Base-by-base conservation (phyloP, 1,140 invertebrate genomes). In the Heterodera schachtii region DNA sequence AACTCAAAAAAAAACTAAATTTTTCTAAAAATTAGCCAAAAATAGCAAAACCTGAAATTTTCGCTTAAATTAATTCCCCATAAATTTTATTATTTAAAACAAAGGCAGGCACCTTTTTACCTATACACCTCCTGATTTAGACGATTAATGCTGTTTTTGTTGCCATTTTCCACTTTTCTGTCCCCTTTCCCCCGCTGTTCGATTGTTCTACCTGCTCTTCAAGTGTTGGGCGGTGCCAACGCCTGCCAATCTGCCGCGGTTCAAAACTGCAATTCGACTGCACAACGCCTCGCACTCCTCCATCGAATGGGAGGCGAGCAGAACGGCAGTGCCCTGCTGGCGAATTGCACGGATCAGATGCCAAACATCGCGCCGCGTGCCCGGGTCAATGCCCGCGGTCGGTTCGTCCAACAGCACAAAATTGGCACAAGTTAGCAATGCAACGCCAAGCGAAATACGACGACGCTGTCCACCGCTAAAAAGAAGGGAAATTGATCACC, bases 261-360 rank as follows among this genome's bases (percentile, higher is more conserved):
- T 94, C 94, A 96, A 95, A 73, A 96, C 94, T 43, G 94, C 94
- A 73, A 96, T 90, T 73, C 94, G 90, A 60, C 94, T 94, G 66
- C 90, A 90, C 4, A 90, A 76, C 44, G 84, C 89, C 52, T 90
- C 90, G 49, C 84, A 88, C 74, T 90, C 89, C 67, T 90, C 89
- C 89, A 90, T 90, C 47, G 88, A 87, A 80, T 90, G 89, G 2
- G 88, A 87, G 4, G 90, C 90, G n/a, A 90, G 80, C 19, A 90
- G 60, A 60, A 87, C 78, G 4, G 86, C 86, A 49, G 81, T 71
- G 57, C 43, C 21, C 43, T 87, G 85, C 52, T 84, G 73, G 0
- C 86, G 79, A 57, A 87, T 79, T 46, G 88, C 82, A n/a, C 80
- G 83, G 8, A 91, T 83, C 8, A 91, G 81, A 73, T 92, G 89